These are phyloP conservation scores for Scleropages formosus DNA, from an alignment of 2,797 vertebrate species.

Conservation along the genomic window DNA sequence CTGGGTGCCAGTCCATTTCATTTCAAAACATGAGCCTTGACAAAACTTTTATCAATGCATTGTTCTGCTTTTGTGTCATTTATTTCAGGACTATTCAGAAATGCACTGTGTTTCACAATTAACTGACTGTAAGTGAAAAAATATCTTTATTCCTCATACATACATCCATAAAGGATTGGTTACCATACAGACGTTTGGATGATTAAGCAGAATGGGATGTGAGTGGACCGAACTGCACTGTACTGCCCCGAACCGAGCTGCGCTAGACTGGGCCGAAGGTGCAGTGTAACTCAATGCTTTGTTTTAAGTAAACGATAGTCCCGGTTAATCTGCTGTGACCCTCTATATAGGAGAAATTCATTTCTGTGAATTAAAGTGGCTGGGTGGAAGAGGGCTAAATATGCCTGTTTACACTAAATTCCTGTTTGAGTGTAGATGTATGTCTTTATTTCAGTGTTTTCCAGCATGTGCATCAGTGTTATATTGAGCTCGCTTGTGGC, in stretches of 20 bases:
- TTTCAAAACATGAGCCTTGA: no score
- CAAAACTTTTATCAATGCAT: background rate
- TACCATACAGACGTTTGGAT: background rate
- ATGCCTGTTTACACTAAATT: background rate
- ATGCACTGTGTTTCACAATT: background rate
- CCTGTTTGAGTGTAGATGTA: background rate
- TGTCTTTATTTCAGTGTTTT: background rate
- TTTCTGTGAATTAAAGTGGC: background rate
- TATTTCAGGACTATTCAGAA: no score
- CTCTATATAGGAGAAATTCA: no score
- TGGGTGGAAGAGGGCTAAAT: background rate
- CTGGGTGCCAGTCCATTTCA: no score
- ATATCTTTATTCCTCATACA: background rate
- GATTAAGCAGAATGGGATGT: background rate
- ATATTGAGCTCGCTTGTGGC: no score
- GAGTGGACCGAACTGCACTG: background rate
- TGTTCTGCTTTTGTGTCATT: no score
- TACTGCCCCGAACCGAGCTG: background rate
- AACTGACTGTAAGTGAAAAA: background rate
- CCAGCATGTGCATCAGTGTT: no score
- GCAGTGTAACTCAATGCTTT: background rate
- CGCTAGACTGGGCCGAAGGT: background rate
- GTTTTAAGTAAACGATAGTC: no score
- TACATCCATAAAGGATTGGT: background rate
- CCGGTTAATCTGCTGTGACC: no score